Conservation (phyloP, 2,888 invertebrate species). For the Lithophane ornitopus region DNA sequence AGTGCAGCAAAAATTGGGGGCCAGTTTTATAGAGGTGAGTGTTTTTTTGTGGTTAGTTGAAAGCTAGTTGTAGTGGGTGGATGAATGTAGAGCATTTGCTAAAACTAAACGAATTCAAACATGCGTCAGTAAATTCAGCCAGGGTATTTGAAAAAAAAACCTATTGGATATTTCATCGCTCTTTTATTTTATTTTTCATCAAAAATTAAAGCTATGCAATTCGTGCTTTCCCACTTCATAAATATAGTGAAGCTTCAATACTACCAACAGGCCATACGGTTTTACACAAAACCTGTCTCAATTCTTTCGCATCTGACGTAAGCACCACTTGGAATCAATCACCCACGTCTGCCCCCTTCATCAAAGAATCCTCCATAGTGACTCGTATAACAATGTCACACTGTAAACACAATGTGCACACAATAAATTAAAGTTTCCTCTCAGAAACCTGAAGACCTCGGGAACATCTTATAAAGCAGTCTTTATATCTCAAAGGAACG, state of each 20-base stretch:
- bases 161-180: background rate
- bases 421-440: constrained; percentile 53
- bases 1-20: constrained; percentile 48
- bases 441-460: constrained; percentile 54
- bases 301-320: background rate
- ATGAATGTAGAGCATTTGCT: constrained; percentile 21
- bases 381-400: constrained; percentile 26
- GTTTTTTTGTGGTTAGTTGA: constrained; percentile 40
- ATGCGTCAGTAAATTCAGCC: constrained; percentile 14
- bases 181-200: constrained; percentile 8
- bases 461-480: constrained; percentile 63
- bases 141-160: background rate
- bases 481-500: constrained; percentile 69
- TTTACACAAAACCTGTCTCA: background rate
- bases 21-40: constrained; percentile 29
- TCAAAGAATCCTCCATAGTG: background rate
- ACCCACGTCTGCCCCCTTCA: background rate
- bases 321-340: background rate
- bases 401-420: too few species aligned
- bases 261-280: rapidly evolving
- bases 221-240: background rate
- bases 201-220: background rate
- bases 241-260: background rate
- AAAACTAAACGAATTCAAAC: constrained; percentile 20
- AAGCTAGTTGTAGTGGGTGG: background rate